These are phyloP conservation scores for Drosophila parabipectinata DNA, from an alignment of 1,140 invertebrate genomes.

Conservation along the genomic window DNA sequence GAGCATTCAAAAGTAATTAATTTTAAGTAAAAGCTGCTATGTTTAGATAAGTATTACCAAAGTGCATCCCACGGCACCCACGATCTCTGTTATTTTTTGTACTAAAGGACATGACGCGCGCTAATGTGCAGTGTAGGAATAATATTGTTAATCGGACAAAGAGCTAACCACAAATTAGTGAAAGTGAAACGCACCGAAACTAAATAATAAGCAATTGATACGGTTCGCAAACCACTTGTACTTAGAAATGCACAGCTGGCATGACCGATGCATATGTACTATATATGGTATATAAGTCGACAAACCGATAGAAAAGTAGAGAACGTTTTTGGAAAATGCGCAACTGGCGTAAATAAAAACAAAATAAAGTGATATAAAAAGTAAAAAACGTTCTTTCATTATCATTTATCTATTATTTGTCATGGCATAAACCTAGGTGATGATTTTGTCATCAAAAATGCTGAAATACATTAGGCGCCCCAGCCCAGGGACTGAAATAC, in stretches of 20 bases:
- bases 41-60: constrained; percentile 54
- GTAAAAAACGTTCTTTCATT: background rate
- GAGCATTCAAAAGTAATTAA: constrained; percentile 50
- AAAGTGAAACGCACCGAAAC: constrained; percentile 47
- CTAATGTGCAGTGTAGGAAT: constrained; percentile 31
- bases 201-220: constrained; percentile 67
- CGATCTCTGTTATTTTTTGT: constrained; percentile 60
- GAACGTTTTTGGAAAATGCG: constrained; percentile 70
- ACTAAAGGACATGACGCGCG: constrained; percentile 26
- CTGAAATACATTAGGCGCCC: background rate
- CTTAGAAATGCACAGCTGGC: constrained; percentile 21
- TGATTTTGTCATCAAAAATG: background rate
- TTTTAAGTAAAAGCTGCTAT: constrained; percentile 34
- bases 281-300: constrained; percentile 37
- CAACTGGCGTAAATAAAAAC: constrained; percentile 39
- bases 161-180: constrained; percentile 50
- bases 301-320: constrained; percentile 71
- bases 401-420: background rate
- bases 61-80: constrained; percentile 20
- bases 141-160: constrained; percentile 43
- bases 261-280: background rate
- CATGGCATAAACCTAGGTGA: background rate
- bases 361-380: constrained; percentile 73
- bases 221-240: constrained; percentile 53
- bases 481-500: background rate